Percentiles rank a stretch among this genome's conserved stretches.
Evolutionary conservation across 1,140 invertebrate species (phyloP).

Genomic region (Drepana arcuata): DNA sequence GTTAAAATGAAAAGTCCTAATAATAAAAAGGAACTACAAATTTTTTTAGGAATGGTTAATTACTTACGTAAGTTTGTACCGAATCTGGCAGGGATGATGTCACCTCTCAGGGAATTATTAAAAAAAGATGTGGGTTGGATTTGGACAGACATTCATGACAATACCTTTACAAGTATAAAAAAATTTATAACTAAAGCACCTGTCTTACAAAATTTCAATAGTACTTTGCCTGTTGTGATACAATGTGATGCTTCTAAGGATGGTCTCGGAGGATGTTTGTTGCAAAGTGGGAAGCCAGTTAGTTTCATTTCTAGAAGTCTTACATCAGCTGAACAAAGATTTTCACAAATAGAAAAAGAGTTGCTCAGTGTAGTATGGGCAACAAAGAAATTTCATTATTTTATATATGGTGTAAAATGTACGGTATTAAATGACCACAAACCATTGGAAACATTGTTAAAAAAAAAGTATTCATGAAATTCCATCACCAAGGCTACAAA

Average conservation of each 20-base stretch:
- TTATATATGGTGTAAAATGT: constrained; percentile 35
- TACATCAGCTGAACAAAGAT: constrained; percentile 4
- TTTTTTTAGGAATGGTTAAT: constrained; percentile 12
- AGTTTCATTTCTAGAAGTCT: constrained; percentile 22
- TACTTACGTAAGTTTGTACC: constrained; percentile 15
- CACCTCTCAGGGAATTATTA: constrained; percentile 10
- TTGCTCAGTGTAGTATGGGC: constrained; percentile 28
- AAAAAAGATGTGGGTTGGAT: constrained; percentile 11
- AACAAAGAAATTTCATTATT: constrained; percentile 43
- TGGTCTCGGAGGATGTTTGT: constrained; percentile 46
- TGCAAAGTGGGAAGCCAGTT: constrained; percentile 52
- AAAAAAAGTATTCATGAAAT: constrained; percentile 18
- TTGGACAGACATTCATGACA: constrained; percentile 3
- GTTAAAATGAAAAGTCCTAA: not conserved
- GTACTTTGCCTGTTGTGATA: constrained; percentile 14
- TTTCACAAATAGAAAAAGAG: constrained; percentile 52
- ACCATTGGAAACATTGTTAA: constrained; percentile 14
- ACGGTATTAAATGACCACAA: constrained; percentile 7
- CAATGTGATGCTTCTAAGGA: constrained; percentile 36
- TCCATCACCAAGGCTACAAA: constrained; percentile 34
- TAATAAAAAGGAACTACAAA: constrained; percentile 7
- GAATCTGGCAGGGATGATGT: constrained; percentile 9
- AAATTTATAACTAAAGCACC: not conserved
- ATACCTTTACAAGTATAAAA: constrained; percentile 1
- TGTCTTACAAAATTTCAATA: not conserved